A percentile compares a stretch with the other conserved stretches of the same genome.
phyloP scores from a whole-genome alignment of 1,140 invertebrate species.

The Macrosteles quadrilineatus region DNA sequence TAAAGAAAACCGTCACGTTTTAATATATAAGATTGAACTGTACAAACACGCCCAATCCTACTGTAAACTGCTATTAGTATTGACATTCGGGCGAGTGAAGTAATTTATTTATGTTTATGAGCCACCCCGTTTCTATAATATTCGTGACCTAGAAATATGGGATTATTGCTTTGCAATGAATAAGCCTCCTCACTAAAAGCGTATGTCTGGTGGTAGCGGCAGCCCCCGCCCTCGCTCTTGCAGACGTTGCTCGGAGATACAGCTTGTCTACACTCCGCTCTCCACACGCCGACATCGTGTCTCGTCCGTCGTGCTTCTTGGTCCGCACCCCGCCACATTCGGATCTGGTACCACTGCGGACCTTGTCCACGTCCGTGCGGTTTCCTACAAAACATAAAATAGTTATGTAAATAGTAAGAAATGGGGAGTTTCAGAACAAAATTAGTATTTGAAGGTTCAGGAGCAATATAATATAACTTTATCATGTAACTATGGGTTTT shows the following conservation, averaged over 20 bases:
- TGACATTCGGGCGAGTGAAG: too few species aligned
- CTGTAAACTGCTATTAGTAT: too few species aligned
- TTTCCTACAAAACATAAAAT: constrained; percentile 49
- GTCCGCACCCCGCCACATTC: constrained; percentile 48
- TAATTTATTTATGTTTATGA: too few species aligned
- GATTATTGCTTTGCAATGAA: too few species aligned
- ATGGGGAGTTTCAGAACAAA: too few species aligned
- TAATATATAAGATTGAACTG: too few species aligned
- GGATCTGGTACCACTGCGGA: constrained; percentile 52
- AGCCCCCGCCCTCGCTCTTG: constrained; percentile 28
- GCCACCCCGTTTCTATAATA: too few species aligned
- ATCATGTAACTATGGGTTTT: background rate
- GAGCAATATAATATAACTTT: background rate
- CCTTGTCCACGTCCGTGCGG: constrained; percentile 57
- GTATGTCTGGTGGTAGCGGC: constrained; percentile 40
- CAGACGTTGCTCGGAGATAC: constrained; percentile 60
- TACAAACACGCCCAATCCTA: too few species aligned
- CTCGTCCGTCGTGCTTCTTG: constrained; percentile 19
- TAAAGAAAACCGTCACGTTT: too few species aligned
- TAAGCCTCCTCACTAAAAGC: too few species aligned
- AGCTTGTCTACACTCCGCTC: constrained; percentile 68
- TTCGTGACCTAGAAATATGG: too few species aligned
- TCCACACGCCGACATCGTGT: constrained; percentile 48
- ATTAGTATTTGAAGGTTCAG: too few species aligned
- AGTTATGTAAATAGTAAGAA: background rate